A percentile compares a stretch with the other conserved stretches of the same genome.
Evolutionary conservation across 2,113 vertebrate species (phyloP).

Genomic region (Pteruthius melanotis): DNA sequence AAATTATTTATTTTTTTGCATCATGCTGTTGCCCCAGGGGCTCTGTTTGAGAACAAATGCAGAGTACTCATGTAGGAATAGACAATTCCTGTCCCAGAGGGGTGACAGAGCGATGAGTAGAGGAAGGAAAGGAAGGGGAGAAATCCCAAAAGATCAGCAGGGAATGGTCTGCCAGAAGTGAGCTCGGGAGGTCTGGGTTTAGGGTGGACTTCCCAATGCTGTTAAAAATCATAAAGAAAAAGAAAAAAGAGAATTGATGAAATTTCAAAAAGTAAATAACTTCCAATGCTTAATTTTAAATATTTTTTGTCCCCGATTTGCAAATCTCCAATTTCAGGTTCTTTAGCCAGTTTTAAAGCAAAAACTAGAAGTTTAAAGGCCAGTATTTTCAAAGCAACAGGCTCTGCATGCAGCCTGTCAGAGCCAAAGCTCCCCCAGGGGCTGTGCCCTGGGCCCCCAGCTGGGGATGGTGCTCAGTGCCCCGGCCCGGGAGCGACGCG

Average conservation of each 20-base stretch:
- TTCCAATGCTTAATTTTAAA: not conserved
- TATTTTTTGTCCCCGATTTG: not conserved
- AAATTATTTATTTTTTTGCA: not conserved
- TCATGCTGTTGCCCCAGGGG: not conserved
- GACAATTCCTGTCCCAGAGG: not conserved
- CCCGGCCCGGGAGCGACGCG: not conserved
- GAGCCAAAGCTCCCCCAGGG: not conserved
- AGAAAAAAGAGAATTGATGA: no score
- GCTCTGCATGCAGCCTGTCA: not conserved
- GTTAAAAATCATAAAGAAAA: not conserved
- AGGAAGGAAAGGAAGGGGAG: not conserved
- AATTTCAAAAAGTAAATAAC: not conserved
- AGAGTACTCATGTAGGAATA: not conserved
- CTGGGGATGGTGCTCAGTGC: not conserved
- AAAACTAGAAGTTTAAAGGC: not conserved
- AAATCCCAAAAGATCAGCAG: not conserved
- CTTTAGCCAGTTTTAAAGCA: not conserved
- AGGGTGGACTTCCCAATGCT: not conserved
- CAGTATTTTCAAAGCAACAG: not conserved
- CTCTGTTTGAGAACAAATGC: not conserved
- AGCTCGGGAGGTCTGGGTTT: not conserved
- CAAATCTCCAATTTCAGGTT: not conserved
- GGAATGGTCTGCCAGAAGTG: not conserved
- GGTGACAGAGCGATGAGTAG: not conserved
- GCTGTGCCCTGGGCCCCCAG: not conserved